Percentiles rank a stretch among this genome's conserved stretches.
Conservation (phyloP, 2,797 vertebrate species). For the Chrysocyon brachyurus region DNA sequence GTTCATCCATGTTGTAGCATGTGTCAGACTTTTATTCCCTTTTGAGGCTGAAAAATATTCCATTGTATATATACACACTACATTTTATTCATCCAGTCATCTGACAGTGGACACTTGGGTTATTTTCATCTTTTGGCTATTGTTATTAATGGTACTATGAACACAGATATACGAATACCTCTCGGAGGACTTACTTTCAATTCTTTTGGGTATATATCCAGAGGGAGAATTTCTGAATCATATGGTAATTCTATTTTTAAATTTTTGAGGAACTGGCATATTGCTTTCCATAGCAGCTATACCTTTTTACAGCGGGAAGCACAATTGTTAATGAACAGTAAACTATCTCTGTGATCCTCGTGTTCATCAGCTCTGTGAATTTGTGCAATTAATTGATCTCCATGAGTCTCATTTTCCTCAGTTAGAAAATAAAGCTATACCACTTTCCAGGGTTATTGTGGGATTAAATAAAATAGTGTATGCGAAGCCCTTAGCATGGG, state of each 20-base stretch:
- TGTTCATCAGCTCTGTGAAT: not conserved
- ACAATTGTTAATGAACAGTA: not conserved
- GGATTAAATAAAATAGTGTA: not conserved
- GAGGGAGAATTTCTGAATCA: not conserved
- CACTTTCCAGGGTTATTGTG: not conserved
- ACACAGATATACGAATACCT: not conserved
- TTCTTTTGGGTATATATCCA: not conserved
- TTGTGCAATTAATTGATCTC: not conserved
- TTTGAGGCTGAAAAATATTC: not conserved
- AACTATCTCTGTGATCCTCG: not conserved
- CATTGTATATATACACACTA: not conserved
- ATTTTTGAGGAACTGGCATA: not conserved
- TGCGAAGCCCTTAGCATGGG: not conserved
- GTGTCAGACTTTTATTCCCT: not conserved
- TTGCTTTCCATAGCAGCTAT: not conserved
- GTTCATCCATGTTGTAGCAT: not conserved
- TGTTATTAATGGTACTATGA: not conserved
- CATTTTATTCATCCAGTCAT: not conserved
- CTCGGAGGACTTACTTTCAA: not conserved
- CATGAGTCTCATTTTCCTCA: not conserved
- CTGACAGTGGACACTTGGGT: not conserved
- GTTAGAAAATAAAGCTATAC: not conserved
- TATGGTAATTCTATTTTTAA: constrained; percentile 5
- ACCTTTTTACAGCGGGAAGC: not conserved
- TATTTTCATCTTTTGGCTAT: not conserved